Base-by-base conservation (phyloP, 2,888 invertebrate species). In the Amorpha juglandis region DNA sequence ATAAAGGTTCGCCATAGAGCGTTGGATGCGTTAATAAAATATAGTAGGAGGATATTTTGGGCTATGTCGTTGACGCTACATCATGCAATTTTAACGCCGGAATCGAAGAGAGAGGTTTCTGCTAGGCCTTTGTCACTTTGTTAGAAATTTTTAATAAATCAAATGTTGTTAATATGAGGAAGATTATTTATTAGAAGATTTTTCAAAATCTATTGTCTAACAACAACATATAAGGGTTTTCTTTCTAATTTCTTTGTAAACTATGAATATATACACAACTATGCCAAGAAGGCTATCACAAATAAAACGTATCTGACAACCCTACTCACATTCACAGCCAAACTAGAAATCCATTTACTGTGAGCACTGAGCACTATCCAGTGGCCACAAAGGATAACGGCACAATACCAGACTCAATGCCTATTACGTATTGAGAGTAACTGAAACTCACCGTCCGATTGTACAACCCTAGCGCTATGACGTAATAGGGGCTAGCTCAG, bases 311-410 rank as follows among this genome's bases (percentile, higher is more conserved):
- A 19, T 42, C 42, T 16, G 27, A 33, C 58, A 58, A 58, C 58
- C 38, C 58, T 42, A 42, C 38, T 55, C 58, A 58, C 58, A 42
- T 58, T 38, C 42, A 16, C 38, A 42, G 42, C 58, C 42, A 58
- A 58, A 58, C 58, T 58, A 38, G 19, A 58, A 58, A 58, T 58
- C 58, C 58, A 58, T 58, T 58, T 58, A 58, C 9, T 42, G 45
- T 45, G 45, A 45, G 45, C 42, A 42, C 35, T 35, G 55, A 55
- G 55, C 58, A 58, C 58, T 58, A 58, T 58, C 58, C 58, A 58
- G 16, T 42, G 42, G 42, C 42, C 58, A 58, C 58, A 58, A 58
- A 58, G 58, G 58, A 58, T 58, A 58, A 42, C 38, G 58, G 16
- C 58, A 58, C 58, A 58, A 58, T 58, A 58, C 58, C 19, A 38